phyloP scores from a whole-genome alignment of 2,797 vertebrate species.

The Novumbra hubbsi region DNA sequence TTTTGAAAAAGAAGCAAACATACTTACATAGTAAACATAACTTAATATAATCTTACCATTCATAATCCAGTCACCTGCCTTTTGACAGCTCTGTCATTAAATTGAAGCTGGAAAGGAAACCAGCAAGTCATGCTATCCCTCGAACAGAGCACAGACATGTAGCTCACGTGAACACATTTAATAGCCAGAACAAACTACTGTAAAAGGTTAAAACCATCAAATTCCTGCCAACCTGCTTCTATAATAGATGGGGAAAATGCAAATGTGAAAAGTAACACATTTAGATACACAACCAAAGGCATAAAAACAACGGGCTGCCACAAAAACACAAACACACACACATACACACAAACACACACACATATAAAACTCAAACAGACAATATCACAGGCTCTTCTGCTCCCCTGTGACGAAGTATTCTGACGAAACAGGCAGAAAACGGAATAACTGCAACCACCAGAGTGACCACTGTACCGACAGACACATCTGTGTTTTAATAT shows the following conservation, averaged over 20 bases:
- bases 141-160: conserved; percentile 61
- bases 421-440: background rate
- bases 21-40: conserved; percentile 42
- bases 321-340: no score
- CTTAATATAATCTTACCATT: conserved; percentile 51
- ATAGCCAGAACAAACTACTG: conserved; percentile 71
- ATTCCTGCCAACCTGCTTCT: conserved; percentile 67
- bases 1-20: no score
- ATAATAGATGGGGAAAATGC: conserved; percentile 53
- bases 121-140: conserved; percentile 40
- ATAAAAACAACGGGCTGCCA: no score
- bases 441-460: background rate
- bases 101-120: conserved; percentile 46
- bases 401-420: conserved; percentile 30
- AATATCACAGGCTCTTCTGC: conserved; percentile 20
- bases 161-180: conserved; percentile 68
- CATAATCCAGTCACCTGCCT: conserved; percentile 55
- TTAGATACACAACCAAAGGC: background rate
- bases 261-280: conserved; percentile 50
- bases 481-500: background rate
- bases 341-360: no score
- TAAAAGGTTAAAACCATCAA: conserved; percentile 75
- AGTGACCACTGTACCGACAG: background rate
- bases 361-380: conserved; percentile 51
- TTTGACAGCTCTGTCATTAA: conserved; percentile 45